Evolutionary conservation across 2,888 invertebrate species (phyloP), one percentile per base, ranked within the genome.

Genomic region (Julus scanicus): DNA sequence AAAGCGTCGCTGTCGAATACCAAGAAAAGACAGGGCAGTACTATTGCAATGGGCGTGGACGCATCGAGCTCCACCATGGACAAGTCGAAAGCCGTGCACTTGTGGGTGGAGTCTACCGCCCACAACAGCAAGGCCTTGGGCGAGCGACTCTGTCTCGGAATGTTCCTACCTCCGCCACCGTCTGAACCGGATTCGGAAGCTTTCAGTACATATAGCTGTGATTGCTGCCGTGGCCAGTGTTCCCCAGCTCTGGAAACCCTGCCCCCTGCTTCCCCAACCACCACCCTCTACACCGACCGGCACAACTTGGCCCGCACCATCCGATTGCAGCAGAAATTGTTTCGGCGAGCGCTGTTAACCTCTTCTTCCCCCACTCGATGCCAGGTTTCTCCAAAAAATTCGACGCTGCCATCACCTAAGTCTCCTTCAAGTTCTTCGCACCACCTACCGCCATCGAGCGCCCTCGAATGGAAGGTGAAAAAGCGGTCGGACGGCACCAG

Each of bases 401-500:
- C 84, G 44, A 5, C 44, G 44, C 87, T 85, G 84, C 86, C 63
- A 37, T 80, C 88, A 13, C 44, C 84, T 37, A 94, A 89, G 94
- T 94, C 89, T 94, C 94, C 90, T 94, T 94, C 89, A 94, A 94
- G 90, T 93, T 94, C 44, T 94, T 94, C 89, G 94, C 63, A 37
- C 86, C 86, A 40, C 49, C 20, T 83, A 84, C 89, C 40, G 49
- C 80, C 83, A 5, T 87, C 87, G 53, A 8, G 85, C 39, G 84
- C 80, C 0, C 93, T 93, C 85, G 94, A 94, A 89, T 96, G 95
- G 95, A 95, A 96, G 90, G 95, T 96, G 11, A 96, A 96, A 91
- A 93, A 95, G 44, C 93, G 96, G 53, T 94, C 95, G 4, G 96
- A 96, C 91, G 96, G 96, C 5, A 94, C 95, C 0, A 93, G 96